phyloP scores from a whole-genome alignment of 1,140 invertebrate genomes.

The Drosophila willistoni region DNA sequence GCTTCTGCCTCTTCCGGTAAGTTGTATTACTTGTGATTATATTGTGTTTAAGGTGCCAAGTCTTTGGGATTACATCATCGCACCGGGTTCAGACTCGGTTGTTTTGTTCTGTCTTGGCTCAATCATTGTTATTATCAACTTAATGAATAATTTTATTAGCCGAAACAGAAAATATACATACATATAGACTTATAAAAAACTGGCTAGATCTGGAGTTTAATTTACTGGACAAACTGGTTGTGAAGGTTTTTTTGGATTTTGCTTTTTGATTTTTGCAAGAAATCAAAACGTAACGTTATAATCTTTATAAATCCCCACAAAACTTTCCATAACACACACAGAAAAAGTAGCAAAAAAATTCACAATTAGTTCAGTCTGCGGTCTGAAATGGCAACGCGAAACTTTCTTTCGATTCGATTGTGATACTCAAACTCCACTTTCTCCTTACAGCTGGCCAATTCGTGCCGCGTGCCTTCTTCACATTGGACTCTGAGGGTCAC shows the following conservation, averaged over 20 bases:
- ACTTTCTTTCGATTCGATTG: neutral
- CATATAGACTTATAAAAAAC: neutral
- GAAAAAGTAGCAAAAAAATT: neutral
- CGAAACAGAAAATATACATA: neutral
- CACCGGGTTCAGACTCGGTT: slow-evolving; percentile 4
- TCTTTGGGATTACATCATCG: slow-evolving; percentile 43
- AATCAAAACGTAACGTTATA: slow-evolving; percentile 6
- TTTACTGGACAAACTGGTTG: slow-evolving; percentile 39
- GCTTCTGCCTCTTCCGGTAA: slow-evolving; percentile 67
- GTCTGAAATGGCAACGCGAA: neutral
- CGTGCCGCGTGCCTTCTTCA: slow-evolving; percentile 69
- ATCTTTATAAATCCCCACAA: neutral
- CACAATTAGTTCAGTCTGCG: neutral
- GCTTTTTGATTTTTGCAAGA: slow-evolving; percentile 25
- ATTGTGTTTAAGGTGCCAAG: neutral
- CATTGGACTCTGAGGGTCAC: slow-evolving; percentile 68
- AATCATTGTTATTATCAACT: slow-evolving; percentile 17
- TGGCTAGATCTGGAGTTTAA: slow-evolving; percentile 8
- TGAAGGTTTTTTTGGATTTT: slow-evolving; percentile 26
- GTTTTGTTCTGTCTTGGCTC: neutral
- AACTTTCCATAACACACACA: slow-evolving; percentile 1
- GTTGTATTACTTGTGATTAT: slow-evolving; percentile 30
- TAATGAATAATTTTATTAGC: slow-evolving; percentile 52
- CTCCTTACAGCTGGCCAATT: slow-evolving; percentile 65
- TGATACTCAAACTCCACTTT: slow-evolving; percentile 5